Percentiles rank a stretch among this genome's conserved stretches.
Evolutionary conservation across 2,113 vertebrate genomes (phyloP).

Genomic region (Sylvilagus bachmani): DNA sequence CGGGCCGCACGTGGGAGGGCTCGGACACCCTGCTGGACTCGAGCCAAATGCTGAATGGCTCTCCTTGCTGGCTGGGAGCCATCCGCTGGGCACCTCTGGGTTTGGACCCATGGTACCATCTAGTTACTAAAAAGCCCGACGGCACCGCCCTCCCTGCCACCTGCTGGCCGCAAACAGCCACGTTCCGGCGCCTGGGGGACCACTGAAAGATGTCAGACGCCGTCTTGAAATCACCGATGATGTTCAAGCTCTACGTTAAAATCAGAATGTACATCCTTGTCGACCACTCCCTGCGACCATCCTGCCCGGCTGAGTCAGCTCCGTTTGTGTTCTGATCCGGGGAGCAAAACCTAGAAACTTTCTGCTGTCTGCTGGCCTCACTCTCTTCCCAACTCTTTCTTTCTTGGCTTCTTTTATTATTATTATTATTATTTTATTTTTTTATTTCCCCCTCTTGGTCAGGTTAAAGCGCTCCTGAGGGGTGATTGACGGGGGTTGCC

Average conservation of each 20-base stretch:
- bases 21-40: constrained; percentile 73
- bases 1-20: constrained; percentile 40
- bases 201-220: not conserved
- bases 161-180: not conserved
- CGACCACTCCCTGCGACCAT: not conserved
- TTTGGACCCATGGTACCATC: constrained; percentile 13
- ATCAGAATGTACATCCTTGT: not conserved
- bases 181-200: not conserved
- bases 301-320: constrained; percentile 4
- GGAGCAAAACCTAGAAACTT: constrained; percentile 67
- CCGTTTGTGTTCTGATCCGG: not conserved
- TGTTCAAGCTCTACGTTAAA: not conserved
- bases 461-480: constrained; percentile 82
- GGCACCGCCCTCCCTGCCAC: not conserved
- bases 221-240: not conserved
- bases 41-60: constrained; percentile 67
- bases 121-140: fast-evolving
- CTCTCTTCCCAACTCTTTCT: constrained; percentile 73
- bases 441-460: constrained; percentile 81
- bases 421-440: constrained; percentile 79
- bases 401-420: constrained; percentile 63
- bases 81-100: constrained; percentile 62
- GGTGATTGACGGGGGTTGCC: constrained; percentile 90
- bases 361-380: constrained; percentile 69
- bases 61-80: constrained; percentile 68